Conservation (phyloP, 1,140 invertebrate genomes). For the Anagrus nilaparvatae region DNA sequence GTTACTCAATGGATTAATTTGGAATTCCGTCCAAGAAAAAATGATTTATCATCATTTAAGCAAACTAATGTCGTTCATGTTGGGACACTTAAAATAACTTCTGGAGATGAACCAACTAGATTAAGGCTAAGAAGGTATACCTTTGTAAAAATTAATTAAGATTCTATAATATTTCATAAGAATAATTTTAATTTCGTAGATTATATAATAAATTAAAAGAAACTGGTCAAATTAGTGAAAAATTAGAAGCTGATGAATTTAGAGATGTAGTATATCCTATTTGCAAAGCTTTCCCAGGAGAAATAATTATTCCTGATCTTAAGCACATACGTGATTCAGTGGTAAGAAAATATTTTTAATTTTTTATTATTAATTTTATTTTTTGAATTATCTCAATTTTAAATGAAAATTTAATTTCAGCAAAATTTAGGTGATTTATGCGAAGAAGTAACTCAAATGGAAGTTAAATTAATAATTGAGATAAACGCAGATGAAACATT, state of each 20-base stretch:
- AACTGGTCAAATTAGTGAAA: slow-evolving; percentile 25
- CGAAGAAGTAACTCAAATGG: slow-evolving; percentile 30
- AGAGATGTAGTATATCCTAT: slow-evolving; percentile 31
- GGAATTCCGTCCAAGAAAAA: slow-evolving; percentile 33
- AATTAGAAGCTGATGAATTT: slow-evolving; percentile 31
- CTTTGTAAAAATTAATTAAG: slow-evolving; percentile 4
- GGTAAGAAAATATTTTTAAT: slow-evolving; percentile 21
- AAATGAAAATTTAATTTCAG: slow-evolving; percentile 21
- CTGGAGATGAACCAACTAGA: slow-evolving; percentile 38
- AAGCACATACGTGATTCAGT: slow-evolving; percentile 31
- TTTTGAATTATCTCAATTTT: neutral
- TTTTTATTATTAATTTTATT: slow-evolving; percentile 10
- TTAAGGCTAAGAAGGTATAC: slow-evolving; percentile 35
- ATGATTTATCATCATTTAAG: slow-evolving; percentile 28
- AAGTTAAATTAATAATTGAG: slow-evolving; percentile 36
- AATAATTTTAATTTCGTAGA: slow-evolving; percentile 18
- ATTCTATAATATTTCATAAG: slow-evolving; percentile 4
- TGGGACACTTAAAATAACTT: slow-evolving; percentile 33
- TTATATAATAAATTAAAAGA: slow-evolving; percentile 35
- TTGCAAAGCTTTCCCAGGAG: slow-evolving; percentile 32
- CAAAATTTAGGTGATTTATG: slow-evolving; percentile 36
- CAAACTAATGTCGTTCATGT: slow-evolving; percentile 30
- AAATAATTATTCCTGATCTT: slow-evolving; percentile 28
- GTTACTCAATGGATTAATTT: slow-evolving; percentile 28
- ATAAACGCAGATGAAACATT: slow-evolving; percentile 32